Conservation (phyloP, 2,113 vertebrate genomes). For the Mystacornis crossleyi region DNA sequence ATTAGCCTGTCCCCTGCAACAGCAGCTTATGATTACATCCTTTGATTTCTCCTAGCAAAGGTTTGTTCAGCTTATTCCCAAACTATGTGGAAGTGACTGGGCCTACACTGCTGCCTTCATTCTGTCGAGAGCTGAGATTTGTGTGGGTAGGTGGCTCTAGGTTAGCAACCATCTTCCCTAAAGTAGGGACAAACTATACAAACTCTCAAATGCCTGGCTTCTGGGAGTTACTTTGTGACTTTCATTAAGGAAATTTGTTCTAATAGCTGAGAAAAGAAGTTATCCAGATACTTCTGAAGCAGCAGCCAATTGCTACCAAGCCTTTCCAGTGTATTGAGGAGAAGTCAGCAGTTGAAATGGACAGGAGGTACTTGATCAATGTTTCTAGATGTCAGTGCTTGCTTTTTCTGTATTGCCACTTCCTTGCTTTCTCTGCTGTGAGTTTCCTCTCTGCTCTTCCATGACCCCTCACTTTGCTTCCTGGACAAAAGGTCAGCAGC, state of each 20-base stretch:
- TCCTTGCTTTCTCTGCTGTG: neutral
- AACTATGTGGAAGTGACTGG: neutral
- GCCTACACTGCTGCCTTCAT: neutral
- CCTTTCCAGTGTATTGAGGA: neutral
- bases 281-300: neutral
- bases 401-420: neutral
- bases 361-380: neutral
- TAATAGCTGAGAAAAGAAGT: neutral
- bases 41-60: conserved; percentile 26
- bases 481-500: neutral
- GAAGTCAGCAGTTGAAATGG: neutral
- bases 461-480: neutral
- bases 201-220: neutral
- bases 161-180: neutral
- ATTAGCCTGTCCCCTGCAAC: conserved; percentile 23
- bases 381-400: neutral
- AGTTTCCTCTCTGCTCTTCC: neutral
- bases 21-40: conserved; percentile 22
- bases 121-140: neutral
- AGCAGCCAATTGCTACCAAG: neutral
- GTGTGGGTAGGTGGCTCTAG: neutral
- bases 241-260: neutral
- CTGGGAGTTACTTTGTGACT: neutral
- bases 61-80: neutral
- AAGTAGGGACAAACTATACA: neutral